Base-by-base conservation (phyloP, 2,797 vertebrate genomes). In the Craterocephalus amniculus region DNA sequence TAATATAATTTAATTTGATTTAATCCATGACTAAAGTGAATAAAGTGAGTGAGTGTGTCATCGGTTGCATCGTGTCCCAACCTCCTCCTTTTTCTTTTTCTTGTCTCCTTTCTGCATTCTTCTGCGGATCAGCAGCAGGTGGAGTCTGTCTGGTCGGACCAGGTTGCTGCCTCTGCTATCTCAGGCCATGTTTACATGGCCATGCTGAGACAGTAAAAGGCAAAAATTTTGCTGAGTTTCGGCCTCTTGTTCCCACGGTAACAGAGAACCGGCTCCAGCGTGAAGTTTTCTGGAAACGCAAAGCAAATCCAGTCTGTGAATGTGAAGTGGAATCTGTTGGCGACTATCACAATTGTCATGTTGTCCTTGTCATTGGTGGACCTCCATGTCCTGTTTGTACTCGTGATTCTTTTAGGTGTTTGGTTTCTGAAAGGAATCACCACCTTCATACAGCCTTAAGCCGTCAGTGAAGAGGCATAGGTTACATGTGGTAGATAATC, bases 71-170 rank as follows among this genome's bases (percentile, higher is more conserved):
- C 48, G 29, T 8, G 63, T 61, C 16, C 7, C 2, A 20, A 16
- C 24, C 34, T 22, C 40, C 35, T 76, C 14, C 10, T 29, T 63
- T 72, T 66, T 70, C 43, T 55, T 16, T 58, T 3, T 20, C 61
- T 31, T 31, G 29, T 65, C 22, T 63, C 20, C 63, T 70, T 74
- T 83, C 69, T 67, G 63, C 82, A 86, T 81, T 86, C 82, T 61
- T 84, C 51, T 32, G 11, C 67, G 66, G 64, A 69, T 84, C 77
- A 75, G 73, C 54, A 83, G 55, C 81, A 81, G 85, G 79, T 87
- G 81, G 63, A 86, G 80, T 83, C 66, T 18, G 22, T 70, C 86
- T 81, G 78, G 87, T 86, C 58, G 0, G 66, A 84, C 87, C 65
- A 58, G 82, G 79, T 83, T 18, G 38, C 38, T 40, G 38, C 36